phyloP scores from a whole-genome alignment of 2,113 vertebrate genomes.

The Mesoclemmys tuberculata region DNA sequence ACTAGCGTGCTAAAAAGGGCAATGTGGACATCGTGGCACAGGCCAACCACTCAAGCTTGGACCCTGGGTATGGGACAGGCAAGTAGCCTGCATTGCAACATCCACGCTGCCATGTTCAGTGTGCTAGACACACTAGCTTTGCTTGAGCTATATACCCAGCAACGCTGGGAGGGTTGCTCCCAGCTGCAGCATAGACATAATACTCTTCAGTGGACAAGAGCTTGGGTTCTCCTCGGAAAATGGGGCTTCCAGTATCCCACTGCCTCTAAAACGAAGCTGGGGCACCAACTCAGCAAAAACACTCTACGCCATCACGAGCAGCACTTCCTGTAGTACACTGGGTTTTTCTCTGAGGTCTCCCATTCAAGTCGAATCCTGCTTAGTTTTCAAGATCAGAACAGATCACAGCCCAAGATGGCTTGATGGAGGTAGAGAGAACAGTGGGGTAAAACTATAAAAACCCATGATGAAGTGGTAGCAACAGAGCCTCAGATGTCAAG shows the following conservation, averaged over 20 bases:
- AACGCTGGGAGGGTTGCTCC: no score
- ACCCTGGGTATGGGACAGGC: no score
- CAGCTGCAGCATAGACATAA: not conserved
- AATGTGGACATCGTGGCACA: no score
- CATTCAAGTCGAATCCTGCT: not conserved
- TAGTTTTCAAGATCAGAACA: constrained; percentile 12
- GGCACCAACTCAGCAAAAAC: not conserved
- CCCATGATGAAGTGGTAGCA: constrained; percentile 26
- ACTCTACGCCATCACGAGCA: not conserved
- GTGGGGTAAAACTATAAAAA: not conserved
- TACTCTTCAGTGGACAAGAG: not conserved
- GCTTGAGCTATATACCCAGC: not conserved
- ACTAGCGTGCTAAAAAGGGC: no score
- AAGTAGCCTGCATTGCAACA: not conserved
- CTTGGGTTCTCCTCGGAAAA: not conserved
- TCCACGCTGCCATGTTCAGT: not conserved
- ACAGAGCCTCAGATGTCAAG: constrained; percentile 37
- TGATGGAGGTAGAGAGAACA: not conserved
- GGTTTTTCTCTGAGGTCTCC: constrained; percentile 19
- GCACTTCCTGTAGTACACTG: not conserved
- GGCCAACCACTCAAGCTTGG: no score
- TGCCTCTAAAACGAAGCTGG: not conserved
- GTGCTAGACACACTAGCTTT: not conserved
- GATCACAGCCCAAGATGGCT: constrained; percentile 2
- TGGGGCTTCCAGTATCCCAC: not conserved